Evolutionary conservation across 1,140 invertebrate genomes (phyloP), one percentile per base, ranked within the genome.

Genomic region (Charaxes varanes): DNA sequence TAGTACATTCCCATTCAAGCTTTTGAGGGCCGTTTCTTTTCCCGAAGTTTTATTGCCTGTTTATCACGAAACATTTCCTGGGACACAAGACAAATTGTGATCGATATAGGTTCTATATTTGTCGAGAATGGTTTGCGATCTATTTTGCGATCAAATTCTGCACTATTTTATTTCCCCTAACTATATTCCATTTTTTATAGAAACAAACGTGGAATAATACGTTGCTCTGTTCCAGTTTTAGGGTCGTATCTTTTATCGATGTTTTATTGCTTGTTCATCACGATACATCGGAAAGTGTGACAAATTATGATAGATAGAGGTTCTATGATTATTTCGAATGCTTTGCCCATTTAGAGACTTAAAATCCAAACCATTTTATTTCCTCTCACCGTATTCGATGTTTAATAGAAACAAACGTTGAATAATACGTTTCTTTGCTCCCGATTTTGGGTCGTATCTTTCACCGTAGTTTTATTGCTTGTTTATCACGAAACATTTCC

Each of bases 241-340:
- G n/a, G 30, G 18, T 28, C 18, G n/a, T n/a, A 34, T 32, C 12
- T 18, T 36, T 30, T 27, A 8, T 18, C 22, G 6, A 34, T 10
- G 22, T 38, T 38, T 38, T 40, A 46, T 38, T 40, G 17, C 30
- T 34, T 40, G 35, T 46, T 46, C 23, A 28, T 34, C 22, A 17
- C 30, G 22, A 46, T 33, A 32, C 30, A 26, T 46, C 12, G 13
- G 35, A 17, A 44, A 21, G 40, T 17, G 26, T 16, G 35, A 46
- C 30, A 46, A 40, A 46, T 46, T 40, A 23, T 45, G 27, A 45
- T 33, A 21, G 38, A 33, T 45, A 35, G 28, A n/a, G 14, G n/a
- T 30, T 32, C n/a, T n/a, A n/a, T n/a, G n/a, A n/a, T n/a, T n/a
- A n/a, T n/a, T n/a, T n/a, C n/a, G n/a, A n/a, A n/a, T n/a, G n/a